Evolutionary conservation across 1,140 invertebrate genomes (phyloP).

Genomic region (Psilanteris sp.): DNA sequence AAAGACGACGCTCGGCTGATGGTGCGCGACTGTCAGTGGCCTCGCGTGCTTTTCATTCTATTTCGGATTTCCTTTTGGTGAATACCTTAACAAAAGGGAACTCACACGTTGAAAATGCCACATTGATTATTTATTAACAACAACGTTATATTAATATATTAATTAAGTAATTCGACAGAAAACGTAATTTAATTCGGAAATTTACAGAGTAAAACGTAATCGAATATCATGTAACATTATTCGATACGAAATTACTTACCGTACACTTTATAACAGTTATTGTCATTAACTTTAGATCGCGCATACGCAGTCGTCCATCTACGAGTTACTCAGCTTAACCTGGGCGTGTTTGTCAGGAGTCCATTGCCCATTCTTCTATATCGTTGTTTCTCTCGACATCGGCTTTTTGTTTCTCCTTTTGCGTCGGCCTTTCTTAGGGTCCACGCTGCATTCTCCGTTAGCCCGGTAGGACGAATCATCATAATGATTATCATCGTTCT

Average conservation of each 20-base stretch:
- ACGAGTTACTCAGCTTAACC: slow-evolving; percentile 9
- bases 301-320: slow-evolving; percentile 46
- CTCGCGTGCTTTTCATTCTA: slow-evolving; percentile 3
- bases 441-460: slow-evolving; percentile 36
- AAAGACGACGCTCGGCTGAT: slow-evolving; percentile 25
- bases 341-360: slow-evolving; percentile 49
- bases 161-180: too few species aligned
- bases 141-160: too few species aligned
- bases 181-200: too few species aligned
- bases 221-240: slow-evolving; percentile 4
- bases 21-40: slow-evolving; percentile 51
- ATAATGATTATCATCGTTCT: slow-evolving; percentile 53
- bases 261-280: slow-evolving; percentile 16
- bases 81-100: not conserved
- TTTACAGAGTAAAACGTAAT: not conserved
- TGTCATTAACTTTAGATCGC: slow-evolving; percentile 42
- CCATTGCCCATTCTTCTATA: slow-evolving; percentile 10
- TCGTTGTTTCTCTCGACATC: slow-evolving; percentile 9
- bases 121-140: too few species aligned
- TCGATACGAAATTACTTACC: not conserved
- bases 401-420: slow-evolving; percentile 11
- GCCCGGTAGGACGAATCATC: slow-evolving; percentile 49
- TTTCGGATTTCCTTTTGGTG: not conserved
- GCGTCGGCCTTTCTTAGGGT: slow-evolving; percentile 12
- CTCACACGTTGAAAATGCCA: too few species aligned